phyloP scores from a whole-genome alignment of 2,888 invertebrate genomes.

The Epinotia ramella region DNA sequence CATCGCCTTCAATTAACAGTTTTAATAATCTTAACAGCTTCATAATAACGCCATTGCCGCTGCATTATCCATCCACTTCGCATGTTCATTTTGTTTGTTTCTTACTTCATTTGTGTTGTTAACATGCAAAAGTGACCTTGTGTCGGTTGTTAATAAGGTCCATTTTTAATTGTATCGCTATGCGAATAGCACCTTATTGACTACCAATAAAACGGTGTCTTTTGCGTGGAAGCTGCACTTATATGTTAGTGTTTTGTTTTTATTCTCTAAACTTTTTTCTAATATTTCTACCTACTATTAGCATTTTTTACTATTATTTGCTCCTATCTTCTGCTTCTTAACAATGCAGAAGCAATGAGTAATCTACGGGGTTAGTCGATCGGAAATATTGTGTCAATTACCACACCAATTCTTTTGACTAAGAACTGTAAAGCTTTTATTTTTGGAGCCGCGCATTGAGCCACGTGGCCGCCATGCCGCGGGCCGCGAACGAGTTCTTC shows the following conservation, averaged over 20 bases:
- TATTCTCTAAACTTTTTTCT: constrained; percentile 20
- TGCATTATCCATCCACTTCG: constrained; percentile 65
- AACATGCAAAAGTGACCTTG: background rate
- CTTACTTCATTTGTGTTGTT: constrained; percentile 11
- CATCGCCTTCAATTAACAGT: constrained; percentile 64
- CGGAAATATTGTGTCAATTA: constrained; percentile 47
- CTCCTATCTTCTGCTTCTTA: constrained; percentile 64
- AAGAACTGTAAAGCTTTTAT: constrained; percentile 55
- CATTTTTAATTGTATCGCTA: background rate
- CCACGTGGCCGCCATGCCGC: no score
- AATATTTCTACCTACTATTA: constrained; percentile 33
- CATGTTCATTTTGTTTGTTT: constrained; percentile 51
- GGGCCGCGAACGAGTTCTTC: no score
- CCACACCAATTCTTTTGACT: constrained; percentile 80
- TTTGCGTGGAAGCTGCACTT: background rate
- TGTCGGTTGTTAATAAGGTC: background rate
- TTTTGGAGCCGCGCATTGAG: no score
- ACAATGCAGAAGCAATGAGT: constrained; percentile 82
- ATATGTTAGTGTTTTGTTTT: constrained; percentile 32
- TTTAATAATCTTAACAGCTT: constrained; percentile 58
- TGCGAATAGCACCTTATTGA: background rate
- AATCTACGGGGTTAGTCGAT: constrained; percentile 20
- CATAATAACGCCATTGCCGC: constrained; percentile 77
- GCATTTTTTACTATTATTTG: constrained; percentile 43
- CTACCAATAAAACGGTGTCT: background rate